Percentiles rank a stretch among this genome's conserved stretches.
Evolutionary conservation across 1,140 invertebrate species (phyloP).

Genomic region (Drosophila busckii): DNA sequence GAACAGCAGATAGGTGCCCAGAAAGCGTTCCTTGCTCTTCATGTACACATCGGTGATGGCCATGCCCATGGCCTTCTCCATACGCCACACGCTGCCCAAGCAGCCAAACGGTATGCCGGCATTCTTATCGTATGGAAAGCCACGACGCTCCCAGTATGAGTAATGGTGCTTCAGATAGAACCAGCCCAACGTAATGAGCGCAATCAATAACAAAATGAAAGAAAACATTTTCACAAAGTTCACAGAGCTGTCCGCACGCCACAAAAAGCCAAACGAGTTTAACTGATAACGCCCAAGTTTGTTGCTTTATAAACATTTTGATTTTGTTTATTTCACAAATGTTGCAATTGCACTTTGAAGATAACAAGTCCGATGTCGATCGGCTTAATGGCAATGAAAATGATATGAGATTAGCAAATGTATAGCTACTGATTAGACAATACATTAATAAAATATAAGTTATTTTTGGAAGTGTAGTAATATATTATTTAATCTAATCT

Average conservation of each 20-base stretch:
- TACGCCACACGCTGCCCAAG: constrained; percentile 36
- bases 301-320: too few relatives aligned
- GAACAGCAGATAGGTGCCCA: constrained; percentile 70
- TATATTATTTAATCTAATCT: too few relatives aligned
- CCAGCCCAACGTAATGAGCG: constrained; percentile 41
- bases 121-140: constrained; percentile 44
- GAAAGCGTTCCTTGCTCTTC: constrained; percentile 50
- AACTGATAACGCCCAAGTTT: background rate
- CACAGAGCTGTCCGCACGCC: background rate
- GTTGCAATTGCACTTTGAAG: too few relatives aligned
- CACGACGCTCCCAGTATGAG: constrained; percentile 50
- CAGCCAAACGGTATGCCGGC: constrained; percentile 63
- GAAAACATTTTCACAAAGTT: constrained; percentile 30
- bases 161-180: constrained; percentile 55
- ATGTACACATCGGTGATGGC: constrained; percentile 56
- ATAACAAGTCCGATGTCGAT: too few relatives aligned
- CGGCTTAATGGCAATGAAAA: too few relatives aligned
- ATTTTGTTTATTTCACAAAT: too few relatives aligned
- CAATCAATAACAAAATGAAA: constrained; percentile 20
- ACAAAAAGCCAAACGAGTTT: constrained; percentile 15
- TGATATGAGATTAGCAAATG: too few relatives aligned
- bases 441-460: too few relatives aligned
- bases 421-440: too few relatives aligned
- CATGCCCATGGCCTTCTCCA: constrained; percentile 55
- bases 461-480: too few relatives aligned